phyloP scores from a whole-genome alignment of 2,888 invertebrate species.

The Drosophila incognita region DNA sequence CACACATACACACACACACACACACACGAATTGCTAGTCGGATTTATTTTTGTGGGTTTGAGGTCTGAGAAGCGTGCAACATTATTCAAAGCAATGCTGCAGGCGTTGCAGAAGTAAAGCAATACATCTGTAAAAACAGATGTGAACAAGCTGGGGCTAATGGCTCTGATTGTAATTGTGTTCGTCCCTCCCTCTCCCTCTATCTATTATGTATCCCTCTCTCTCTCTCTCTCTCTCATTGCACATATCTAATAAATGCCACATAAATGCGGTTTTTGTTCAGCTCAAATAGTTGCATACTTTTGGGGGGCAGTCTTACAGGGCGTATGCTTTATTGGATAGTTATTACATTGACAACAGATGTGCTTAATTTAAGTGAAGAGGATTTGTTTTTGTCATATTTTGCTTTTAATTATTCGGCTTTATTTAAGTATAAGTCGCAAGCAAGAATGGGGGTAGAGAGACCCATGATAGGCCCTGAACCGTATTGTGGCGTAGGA shows the following conservation, averaged over 20 bases:
- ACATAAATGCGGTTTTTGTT: slow-evolving; percentile 35
- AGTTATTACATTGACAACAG: background rate
- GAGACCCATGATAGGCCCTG: too few species aligned
- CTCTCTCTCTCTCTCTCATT: background rate
- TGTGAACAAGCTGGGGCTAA: slow-evolving; percentile 71
- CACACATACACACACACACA: slow-evolving; percentile 9
- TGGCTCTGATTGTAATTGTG: slow-evolving; percentile 42
- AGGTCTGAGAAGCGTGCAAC: slow-evolving; percentile 35
- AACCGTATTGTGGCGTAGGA: too few species aligned
- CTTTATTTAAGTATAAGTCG: background rate
- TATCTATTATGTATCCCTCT: too few species aligned
- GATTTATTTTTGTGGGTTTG: slow-evolving; percentile 26
- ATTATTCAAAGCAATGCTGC: slow-evolving; percentile 69
- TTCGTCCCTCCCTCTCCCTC: background rate
- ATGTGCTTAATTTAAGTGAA: slow-evolving; percentile 6
- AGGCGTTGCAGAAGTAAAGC: slow-evolving; percentile 48
- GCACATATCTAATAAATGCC: slow-evolving; percentile 41
- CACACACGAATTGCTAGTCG: slow-evolving; percentile 6
- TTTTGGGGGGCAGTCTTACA: background rate
- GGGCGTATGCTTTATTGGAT: slow-evolving; percentile 15
- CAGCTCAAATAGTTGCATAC: slow-evolving; percentile 24
- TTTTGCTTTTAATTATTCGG: slow-evolving; percentile 5
- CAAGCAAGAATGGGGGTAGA: too few species aligned
- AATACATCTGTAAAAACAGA: slow-evolving; percentile 74
- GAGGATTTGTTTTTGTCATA: background rate